Evolutionary conservation across 2,888 invertebrate genomes (phyloP), one percentile per base, ranked within the genome.

Genomic region (Drosophila paramelanica): DNA sequence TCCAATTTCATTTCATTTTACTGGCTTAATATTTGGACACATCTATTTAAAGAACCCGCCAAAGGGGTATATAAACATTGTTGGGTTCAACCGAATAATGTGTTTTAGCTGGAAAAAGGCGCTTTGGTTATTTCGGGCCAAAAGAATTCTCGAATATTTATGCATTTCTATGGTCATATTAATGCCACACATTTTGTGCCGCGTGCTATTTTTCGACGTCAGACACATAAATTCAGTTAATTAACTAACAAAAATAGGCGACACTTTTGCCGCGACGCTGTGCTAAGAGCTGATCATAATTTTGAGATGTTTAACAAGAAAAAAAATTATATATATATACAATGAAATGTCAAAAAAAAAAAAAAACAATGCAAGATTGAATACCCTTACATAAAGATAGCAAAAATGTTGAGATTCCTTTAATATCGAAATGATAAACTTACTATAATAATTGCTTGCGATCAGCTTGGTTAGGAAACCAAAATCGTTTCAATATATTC

Each of bases 141-240:
- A 39, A 67, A 41, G 62, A 72, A 67, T 61, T 64, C 66, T 60
- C 47, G 49, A 46, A 75, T 74, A 81, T 81, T 72, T 81, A 88
- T 81, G 86, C 64, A 70, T 79, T 66, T 72, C 52, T 88, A 73
- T 85, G 86, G 67, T 61, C 64, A 72, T 74, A 74, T 43, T 46
- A 67, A 65, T 70, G 66, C 61, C 58, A 56, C 68, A 64, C 49
- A 73, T 84, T 82, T 66, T 77, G 64, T 80, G 73, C 84, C 89
- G 81, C 89, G 81, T 84, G 89, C 89, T 84, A 83, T 89, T 87
- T 89, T 77, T 78, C 73, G 67, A 85, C 82, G 77, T 81, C 88
- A 86, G 90, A 86, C 87, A 83, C 89, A 87, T 87, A 89, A 87
- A 89, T 89, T 87, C 53, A 74, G 77, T 75, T 89, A 89, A 87